These are phyloP conservation scores for Aspidoscelis tigris DNA, from an alignment of 2,113 vertebrate genomes.

Conservation along the genomic window DNA sequence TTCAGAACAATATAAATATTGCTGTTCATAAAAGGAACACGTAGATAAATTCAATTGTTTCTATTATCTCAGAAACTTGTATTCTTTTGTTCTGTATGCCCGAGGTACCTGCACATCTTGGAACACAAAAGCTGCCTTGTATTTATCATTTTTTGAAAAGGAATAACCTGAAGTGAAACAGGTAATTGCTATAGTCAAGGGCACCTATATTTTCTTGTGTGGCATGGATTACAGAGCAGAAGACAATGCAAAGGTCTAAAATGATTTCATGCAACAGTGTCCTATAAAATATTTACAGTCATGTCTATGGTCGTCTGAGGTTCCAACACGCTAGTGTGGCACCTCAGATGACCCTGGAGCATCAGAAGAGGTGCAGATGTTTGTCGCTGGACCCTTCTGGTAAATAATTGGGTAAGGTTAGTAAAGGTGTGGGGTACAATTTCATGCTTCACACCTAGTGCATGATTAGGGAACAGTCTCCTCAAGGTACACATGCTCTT, in stretches of 20 bases:
- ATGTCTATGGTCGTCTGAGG: too few relatives aligned
- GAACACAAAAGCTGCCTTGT: slow-evolving; percentile 59
- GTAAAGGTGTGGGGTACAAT: too few relatives aligned
- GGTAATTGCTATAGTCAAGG: slow-evolving; percentile 54
- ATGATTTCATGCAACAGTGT: neutral
- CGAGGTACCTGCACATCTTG: slow-evolving; percentile 51
- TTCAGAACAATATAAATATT: slow-evolving; percentile 70
- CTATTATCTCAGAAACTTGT: slow-evolving; percentile 59
- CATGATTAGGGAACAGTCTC: too few relatives aligned
- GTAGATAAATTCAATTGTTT: slow-evolving; percentile 61
- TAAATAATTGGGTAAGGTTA: too few relatives aligned
- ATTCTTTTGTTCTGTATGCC: slow-evolving; percentile 63
- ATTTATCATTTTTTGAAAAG: slow-evolving; percentile 42
- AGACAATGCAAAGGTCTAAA: slow-evolving; percentile 41
- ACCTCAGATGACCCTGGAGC: too few relatives aligned
- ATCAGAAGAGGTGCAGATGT: too few relatives aligned
- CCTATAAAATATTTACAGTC: neutral
- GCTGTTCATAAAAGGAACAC: slow-evolving; percentile 55
- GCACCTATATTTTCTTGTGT: slow-evolving; percentile 62
- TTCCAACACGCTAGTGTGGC: too few relatives aligned
- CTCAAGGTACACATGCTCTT: too few relatives aligned
- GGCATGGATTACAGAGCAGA: slow-evolving; percentile 47
- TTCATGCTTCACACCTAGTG: too few relatives aligned
- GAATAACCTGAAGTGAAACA: slow-evolving; percentile 46
- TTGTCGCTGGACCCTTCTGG: too few relatives aligned